Conservation (phyloP, 2,888 invertebrate species). For the Nemapogon koenigi region DNA sequence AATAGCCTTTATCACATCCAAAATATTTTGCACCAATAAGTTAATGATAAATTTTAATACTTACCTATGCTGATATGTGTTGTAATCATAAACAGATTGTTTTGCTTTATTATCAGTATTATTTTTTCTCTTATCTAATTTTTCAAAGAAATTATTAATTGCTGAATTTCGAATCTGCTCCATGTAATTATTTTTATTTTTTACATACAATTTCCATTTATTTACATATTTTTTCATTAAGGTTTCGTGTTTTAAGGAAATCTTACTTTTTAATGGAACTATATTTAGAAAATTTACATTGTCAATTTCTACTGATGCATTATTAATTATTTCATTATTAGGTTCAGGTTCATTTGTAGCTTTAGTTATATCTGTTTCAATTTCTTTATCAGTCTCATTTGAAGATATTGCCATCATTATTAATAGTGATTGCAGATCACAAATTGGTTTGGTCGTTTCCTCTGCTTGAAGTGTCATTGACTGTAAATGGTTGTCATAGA, state of each 20-base stretch:
- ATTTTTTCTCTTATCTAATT: slow-evolving; percentile 39
- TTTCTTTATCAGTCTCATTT: slow-evolving; percentile 21
- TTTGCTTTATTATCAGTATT: slow-evolving; percentile 31
- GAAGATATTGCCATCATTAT: slow-evolving; percentile 42
- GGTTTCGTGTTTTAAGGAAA: slow-evolving; percentile 24
- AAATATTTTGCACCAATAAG: background rate
- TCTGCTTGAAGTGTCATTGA: background rate
- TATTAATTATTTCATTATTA: slow-evolving; percentile 9
- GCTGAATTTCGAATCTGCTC: slow-evolving; percentile 33
- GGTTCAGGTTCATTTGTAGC: slow-evolving; percentile 5
- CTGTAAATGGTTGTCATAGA: background rate
- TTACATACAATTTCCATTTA: slow-evolving; percentile 39
- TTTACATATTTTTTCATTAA: slow-evolving; percentile 33
- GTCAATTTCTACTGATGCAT: slow-evolving; percentile 9
- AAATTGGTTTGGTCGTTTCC: slow-evolving; percentile 16
- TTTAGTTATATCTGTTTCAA: slow-evolving; percentile 4
- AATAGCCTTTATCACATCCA: slow-evolving; percentile 1
- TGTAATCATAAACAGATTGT: slow-evolving; percentile 34
- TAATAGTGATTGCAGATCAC: slow-evolving; percentile 38
- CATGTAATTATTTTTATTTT: slow-evolving; percentile 27
- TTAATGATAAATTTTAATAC: slow-evolving; percentile 3
- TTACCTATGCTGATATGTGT: slow-evolving; percentile 50
- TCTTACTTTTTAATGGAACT: slow-evolving; percentile 28
- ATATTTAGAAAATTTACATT: slow-evolving; percentile 26
- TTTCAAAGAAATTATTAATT: slow-evolving; percentile 42